Conservation (phyloP, 2,888 invertebrate genomes). For the Calephelis perditalis region DNA sequence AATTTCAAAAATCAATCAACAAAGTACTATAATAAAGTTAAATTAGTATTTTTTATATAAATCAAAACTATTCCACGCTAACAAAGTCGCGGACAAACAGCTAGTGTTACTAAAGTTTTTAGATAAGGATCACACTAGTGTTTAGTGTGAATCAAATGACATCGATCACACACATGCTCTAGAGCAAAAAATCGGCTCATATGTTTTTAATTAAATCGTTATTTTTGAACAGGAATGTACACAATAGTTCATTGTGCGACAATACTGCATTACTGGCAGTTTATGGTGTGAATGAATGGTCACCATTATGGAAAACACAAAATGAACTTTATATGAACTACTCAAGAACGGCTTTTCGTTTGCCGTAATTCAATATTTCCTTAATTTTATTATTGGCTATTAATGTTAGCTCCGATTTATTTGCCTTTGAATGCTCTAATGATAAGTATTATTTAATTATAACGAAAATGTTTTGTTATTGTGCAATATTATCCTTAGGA, state of each 20-base stretch:
- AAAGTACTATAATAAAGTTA: too few relatives aligned
- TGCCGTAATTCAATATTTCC: neutral
- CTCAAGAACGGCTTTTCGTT: neutral
- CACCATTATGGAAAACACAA: too few relatives aligned
- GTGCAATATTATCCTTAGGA: too few relatives aligned
- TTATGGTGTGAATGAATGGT: slow-evolving; percentile 34
- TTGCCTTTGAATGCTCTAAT: neutral
- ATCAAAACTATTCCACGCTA: too few relatives aligned
- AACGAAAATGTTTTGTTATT: neutral
- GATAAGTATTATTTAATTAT: neutral
- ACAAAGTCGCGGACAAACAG: too few relatives aligned
- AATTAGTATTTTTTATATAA: too few relatives aligned
- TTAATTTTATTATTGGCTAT: neutral
- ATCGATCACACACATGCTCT: too few relatives aligned
- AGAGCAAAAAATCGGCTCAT: slow-evolving; percentile 20
- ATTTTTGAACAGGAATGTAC: slow-evolving; percentile 42
- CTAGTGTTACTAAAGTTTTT: too few relatives aligned
- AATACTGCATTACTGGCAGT: slow-evolving; percentile 42
- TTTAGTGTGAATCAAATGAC: too few relatives aligned
- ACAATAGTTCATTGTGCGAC: slow-evolving; percentile 51
- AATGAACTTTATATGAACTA: too few relatives aligned
- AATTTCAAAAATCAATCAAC: too few relatives aligned
- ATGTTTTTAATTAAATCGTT: slow-evolving; percentile 52
- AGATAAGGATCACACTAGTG: neutral
- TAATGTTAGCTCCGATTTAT: neutral